Percentiles rank a stretch among this genome's conserved stretches.
Evolutionary conservation across 2,797 vertebrate species (phyloP).

Genomic region (Ceryle rudis): DNA sequence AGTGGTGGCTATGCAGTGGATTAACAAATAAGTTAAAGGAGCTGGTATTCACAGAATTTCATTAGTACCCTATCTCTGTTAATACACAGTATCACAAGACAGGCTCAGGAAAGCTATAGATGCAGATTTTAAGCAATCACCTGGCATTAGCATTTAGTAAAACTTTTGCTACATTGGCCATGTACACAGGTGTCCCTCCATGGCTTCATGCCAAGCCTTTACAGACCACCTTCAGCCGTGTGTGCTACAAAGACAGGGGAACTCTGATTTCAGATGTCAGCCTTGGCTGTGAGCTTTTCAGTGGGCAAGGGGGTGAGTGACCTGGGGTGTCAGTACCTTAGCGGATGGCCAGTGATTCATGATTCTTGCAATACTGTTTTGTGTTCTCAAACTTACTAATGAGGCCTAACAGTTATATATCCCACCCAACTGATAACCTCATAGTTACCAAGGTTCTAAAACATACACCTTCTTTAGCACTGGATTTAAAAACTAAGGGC

Average conservation of each 20-base stretch:
- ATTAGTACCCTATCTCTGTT: not conserved
- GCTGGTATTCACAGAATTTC: not conserved
- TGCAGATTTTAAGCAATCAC: not conserved
- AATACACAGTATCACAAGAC: not conserved
- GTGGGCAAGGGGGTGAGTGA: not conserved
- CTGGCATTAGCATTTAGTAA: not conserved
- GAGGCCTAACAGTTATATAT: not conserved
- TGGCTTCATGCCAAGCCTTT: fast-evolving
- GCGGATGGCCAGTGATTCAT: not conserved
- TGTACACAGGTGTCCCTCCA: fast-evolving
- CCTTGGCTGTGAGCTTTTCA: not conserved
- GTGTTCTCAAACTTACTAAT: not conserved
- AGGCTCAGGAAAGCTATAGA: not conserved
- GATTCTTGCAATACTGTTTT: not conserved
- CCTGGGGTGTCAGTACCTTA: not conserved
- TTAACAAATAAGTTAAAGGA: not conserved
- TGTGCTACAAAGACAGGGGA: fast-evolving
- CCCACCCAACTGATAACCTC: not conserved
- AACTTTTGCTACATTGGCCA: not conserved
- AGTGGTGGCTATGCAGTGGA: fast-evolving
- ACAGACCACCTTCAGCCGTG: not conserved
- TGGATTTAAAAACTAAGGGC: not conserved
- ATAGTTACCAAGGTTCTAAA: not conserved
- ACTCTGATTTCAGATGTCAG: not conserved
- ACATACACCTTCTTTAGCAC: not conserved